These are phyloP conservation scores for Lochmaea capreae DNA, from an alignment of 2,888 invertebrate species.

Conservation along the genomic window DNA sequence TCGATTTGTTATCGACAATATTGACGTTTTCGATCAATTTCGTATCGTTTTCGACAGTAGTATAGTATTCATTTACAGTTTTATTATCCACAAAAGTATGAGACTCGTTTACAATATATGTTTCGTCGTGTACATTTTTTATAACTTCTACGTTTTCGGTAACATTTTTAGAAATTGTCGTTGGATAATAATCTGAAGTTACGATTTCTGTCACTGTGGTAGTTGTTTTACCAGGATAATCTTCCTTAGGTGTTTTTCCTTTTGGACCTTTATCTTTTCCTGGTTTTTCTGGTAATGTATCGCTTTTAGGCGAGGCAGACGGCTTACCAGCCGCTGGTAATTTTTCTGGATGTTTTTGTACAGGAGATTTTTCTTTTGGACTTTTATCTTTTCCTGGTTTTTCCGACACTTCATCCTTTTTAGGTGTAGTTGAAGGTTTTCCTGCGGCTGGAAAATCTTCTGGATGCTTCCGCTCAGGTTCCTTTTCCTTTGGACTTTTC, in stretches of 20 bases:
- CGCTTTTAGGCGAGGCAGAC: constrained; percentile 16
- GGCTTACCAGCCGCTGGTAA: constrained; percentile 38
- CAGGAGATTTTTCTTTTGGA: constrained; percentile 10
- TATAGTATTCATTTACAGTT: constrained; percentile 56
- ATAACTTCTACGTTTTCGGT: constrained; percentile 53
- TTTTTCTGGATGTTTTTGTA: constrained; percentile 32
- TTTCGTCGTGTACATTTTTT: constrained; percentile 54
- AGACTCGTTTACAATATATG: constrained; percentile 53
- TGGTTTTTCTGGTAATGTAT: constrained; percentile 10
- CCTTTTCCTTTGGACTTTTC: neutral
- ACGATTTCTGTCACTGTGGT: constrained; percentile 9
- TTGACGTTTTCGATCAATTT: constrained; percentile 19
- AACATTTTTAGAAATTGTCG: constrained; percentile 50
- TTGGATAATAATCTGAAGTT: constrained; percentile 22
- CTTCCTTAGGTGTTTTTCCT: constrained; percentile 11
- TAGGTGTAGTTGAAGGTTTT: constrained; percentile 22
- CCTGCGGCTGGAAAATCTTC: constrained; percentile 41
- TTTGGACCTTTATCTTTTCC: constrained; percentile 9
- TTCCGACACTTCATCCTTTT: constrained; percentile 3
- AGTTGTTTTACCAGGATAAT: constrained; percentile 20
- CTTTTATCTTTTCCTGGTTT: constrained; percentile 10
- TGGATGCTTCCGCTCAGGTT: constrained; percentile 23
- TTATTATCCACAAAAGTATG: constrained; percentile 54
- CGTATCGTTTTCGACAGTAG: constrained; percentile 38
- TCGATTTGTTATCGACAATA: constrained; percentile 24